Evolutionary conservation across 2,113 vertebrate genomes (phyloP), one percentile per base, ranked within the genome.

Genomic region (Bostrychus sinensis): DNA sequence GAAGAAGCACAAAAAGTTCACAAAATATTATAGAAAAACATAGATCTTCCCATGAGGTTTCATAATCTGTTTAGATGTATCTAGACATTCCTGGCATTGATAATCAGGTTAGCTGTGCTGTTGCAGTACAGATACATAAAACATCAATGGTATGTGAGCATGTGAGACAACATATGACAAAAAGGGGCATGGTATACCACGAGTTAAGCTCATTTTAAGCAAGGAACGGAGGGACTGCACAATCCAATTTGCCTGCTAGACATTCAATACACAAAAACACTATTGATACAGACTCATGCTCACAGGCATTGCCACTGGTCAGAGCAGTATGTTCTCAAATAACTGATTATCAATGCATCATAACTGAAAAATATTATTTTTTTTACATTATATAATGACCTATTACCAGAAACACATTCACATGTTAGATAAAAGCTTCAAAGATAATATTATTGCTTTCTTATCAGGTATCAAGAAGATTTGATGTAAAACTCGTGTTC

Each of bases 121-220:
- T 32, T 32, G n/a, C 6, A 56, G 19, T 66, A 59, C 38, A 11
- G 7, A 34, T 28, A n/a, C 53, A 56, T 36, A 70, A 11, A 74
- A 28, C 16, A 45, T 46, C 51, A 8, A 10, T n/a, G 57, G 26
- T 43, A 62, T 76, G 51, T 38, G 55, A 54, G 11, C 56, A 65
- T 67, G 72, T 77, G 66, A 72, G 45, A 43, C 62, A 25, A 66
- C 66, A 70, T 80, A 75, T 67, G 62, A 72, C 66, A 57, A 53
- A 69, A 41, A 43, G 53, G 72, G 78, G 73, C 73, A 81, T 58
- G 63, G 66, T 62, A 60, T 68, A 83, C 67, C 78, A 89, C 66
- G 54, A 70, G 83, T 71, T 81, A 16, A 68, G 63, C 62, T 77
- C 80, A 81, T 84, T 84, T 78, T 66, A 56, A 74, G 71, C 39